Evolutionary conservation across 2,113 vertebrate species (phyloP), one percentile per base, ranked within the genome.

Genomic region (Zapornia atra): DNA sequence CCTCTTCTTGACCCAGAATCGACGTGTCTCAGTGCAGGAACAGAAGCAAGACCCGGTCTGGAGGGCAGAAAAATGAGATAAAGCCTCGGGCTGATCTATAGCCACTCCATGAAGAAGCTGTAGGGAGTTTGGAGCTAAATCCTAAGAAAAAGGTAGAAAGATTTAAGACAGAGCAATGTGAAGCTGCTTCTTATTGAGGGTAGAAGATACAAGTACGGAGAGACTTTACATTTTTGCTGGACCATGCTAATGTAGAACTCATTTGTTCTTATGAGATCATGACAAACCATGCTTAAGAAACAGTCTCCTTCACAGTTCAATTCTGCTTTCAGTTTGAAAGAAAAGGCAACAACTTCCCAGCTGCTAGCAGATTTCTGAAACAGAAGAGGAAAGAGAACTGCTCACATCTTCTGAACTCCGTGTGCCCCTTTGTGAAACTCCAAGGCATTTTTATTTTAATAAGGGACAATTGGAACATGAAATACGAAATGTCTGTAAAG

Each of bases 371-470:
- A 42, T 70, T 72, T 61, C 54, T 48, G 20, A 71, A 68, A 34
- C 13, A 66, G 56, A 51, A 70, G 38, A 63, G 24, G 14, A 25
- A 46, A 51, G 71, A 71, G 51, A 87, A 61, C 6, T 6, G 5
- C 60, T 56, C 44, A 24, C 34, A 77, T 33, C 40, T 80, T 77
- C 66, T 69, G 69, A 46, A 22, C 14, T 9, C 24, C 14, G 20
- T 29, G 22, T 51, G 20, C 24, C 0, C 24, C 0, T 56, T 51
- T 1, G 0, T 34, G 22, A 28, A 46, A 54, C 34, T 80, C 31
- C 0, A 1, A 69, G 51, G 11, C 7, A 72, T 64, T 90, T 73
- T 1, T 2, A 3, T 66, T 92, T 82, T 56, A 80, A 8, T 44
- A 33, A 56, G 14, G 19, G n/a, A 54, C 31, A 70, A 7, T 22